phyloP scores from a whole-genome alignment of 2,797 vertebrate genomes.

The Poecilia picta region DNA sequence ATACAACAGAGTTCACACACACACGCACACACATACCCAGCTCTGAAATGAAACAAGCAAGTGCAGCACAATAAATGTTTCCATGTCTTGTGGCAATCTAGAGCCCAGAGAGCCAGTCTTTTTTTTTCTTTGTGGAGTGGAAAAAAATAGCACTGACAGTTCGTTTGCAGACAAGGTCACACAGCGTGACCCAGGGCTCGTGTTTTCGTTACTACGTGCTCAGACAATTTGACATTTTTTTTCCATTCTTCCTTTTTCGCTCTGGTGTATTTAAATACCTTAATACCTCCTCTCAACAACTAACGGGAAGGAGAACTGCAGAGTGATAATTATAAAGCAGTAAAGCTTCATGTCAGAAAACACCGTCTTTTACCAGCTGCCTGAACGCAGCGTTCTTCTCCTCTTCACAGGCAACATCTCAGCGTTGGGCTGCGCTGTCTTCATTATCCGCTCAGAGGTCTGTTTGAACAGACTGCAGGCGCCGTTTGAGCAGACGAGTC shows the following conservation, averaged over 20 bases:
- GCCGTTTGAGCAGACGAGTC: slow-evolving; percentile 18
- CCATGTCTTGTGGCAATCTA: slow-evolving; percentile 47
- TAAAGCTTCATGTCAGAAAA: slow-evolving; percentile 5
- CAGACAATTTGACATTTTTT: slow-evolving; percentile 26
- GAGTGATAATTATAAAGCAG: slow-evolving; percentile 22
- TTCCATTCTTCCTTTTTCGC: neutral
- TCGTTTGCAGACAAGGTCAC: slow-evolving; percentile 76
- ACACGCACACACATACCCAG: slow-evolving; percentile 18
- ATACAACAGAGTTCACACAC: slow-evolving; percentile 1
- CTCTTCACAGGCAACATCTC: slow-evolving; percentile 4
- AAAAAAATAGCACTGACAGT: slow-evolving; percentile 74
- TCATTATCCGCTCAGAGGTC: slow-evolving; percentile 27
- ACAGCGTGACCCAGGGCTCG: slow-evolving; percentile 36
- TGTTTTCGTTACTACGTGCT: slow-evolving; percentile 48
- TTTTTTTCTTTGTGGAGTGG: slow-evolving; percentile 49
- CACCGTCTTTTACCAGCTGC: neutral
- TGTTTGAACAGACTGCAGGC: slow-evolving; percentile 30
- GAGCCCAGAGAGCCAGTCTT: slow-evolving; percentile 43
- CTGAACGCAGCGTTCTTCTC: slow-evolving; percentile 6
- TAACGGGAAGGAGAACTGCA: neutral
- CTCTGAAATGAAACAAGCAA: slow-evolving; percentile 28
- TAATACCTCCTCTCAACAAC: slow-evolving; percentile 10
- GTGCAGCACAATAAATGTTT: slow-evolving; percentile 23
- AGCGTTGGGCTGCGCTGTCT: slow-evolving; percentile 8
- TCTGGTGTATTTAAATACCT: slow-evolving; percentile 13